phyloP scores from a whole-genome alignment of 2,888 invertebrate genomes.

The Hirtodrosophila trivittata region DNA sequence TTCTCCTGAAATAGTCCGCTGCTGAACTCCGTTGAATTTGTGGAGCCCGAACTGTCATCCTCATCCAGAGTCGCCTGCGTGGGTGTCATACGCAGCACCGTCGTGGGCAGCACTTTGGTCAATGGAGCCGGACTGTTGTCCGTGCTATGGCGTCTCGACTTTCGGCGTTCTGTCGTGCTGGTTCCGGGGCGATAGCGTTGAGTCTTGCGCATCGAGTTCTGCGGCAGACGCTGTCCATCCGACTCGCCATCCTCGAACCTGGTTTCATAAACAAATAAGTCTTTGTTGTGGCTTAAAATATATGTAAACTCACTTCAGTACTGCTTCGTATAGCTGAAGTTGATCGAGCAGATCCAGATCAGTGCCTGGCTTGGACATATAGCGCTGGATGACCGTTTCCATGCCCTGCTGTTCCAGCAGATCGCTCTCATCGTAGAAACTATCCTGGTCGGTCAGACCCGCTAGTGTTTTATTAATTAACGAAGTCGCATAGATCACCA shows the following conservation, averaged over 20 bases:
- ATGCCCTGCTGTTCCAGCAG: slow-evolving; percentile 97
- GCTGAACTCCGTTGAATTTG: slow-evolving; percentile 83
- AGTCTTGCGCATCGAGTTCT: slow-evolving; percentile 89
- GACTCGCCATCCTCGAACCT: slow-evolving; percentile 85
- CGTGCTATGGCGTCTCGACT: slow-evolving; percentile 90
- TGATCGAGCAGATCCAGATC: slow-evolving; percentile 96
- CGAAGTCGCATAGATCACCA: slow-evolving; percentile 97
- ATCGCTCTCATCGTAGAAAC: slow-evolving; percentile 99
- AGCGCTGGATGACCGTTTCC: slow-evolving; percentile 92
- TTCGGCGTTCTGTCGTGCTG: slow-evolving; percentile 89
- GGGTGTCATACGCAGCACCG: slow-evolving; percentile 78
- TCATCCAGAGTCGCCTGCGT: slow-evolving; percentile 82
- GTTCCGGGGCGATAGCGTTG: slow-evolving; percentile 87
- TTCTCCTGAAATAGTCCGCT: slow-evolving; percentile 80
- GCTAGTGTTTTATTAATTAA: slow-evolving; percentile 97
- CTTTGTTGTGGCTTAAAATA: too few species aligned
- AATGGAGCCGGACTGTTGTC: slow-evolving; percentile 86
- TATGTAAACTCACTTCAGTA: slow-evolving; percentile 90
- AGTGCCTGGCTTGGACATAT: slow-evolving; percentile 95
- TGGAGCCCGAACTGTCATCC: slow-evolving; percentile 85
- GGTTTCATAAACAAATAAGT: too few species aligned
- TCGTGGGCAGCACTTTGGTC: slow-evolving; percentile 78
- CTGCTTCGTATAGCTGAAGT: slow-evolving; percentile 97
- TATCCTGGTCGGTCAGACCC: slow-evolving; percentile 96
- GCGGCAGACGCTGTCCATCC: slow-evolving; percentile 86